Evolutionary conservation across 2,113 vertebrate genomes (phyloP).

Genomic region (Eurypyga helias): DNA sequence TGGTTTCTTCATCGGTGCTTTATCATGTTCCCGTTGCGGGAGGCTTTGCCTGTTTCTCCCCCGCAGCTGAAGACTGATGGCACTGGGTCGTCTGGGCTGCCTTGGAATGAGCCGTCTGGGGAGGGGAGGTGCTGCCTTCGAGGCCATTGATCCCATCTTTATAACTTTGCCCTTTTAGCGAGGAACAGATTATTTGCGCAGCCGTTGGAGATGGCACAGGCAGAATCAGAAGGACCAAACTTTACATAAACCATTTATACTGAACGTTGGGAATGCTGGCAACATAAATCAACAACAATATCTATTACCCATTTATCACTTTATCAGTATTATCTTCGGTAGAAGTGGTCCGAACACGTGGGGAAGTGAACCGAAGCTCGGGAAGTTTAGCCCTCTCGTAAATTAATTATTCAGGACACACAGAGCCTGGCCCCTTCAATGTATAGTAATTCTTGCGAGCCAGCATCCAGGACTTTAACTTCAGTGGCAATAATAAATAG

Average conservation of each 20-base stretch:
- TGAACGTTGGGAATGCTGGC: slow-evolving; percentile 73
- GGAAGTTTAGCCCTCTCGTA: slow-evolving; percentile 82
- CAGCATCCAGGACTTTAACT: slow-evolving; percentile 86
- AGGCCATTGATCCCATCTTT: slow-evolving; percentile 81
- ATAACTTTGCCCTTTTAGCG: slow-evolving; percentile 83
- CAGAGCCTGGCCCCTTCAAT: slow-evolving; percentile 87
- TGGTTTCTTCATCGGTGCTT: slow-evolving; percentile 54
- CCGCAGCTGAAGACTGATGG: slow-evolving; percentile 38
- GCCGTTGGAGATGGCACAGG: slow-evolving; percentile 48
- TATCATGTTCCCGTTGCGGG: slow-evolving; percentile 8
- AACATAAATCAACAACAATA: slow-evolving; percentile 84
- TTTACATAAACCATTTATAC: slow-evolving; percentile 88
- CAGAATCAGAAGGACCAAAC: slow-evolving; percentile 79
- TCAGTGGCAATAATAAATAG: slow-evolving; percentile 96
- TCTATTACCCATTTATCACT: slow-evolving; percentile 79
- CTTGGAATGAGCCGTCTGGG: slow-evolving; percentile 45
- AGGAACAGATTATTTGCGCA: slow-evolving; percentile 73
- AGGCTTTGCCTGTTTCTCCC: background rate
- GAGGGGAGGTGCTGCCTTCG: slow-evolving; percentile 37
- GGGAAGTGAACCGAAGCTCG: slow-evolving; percentile 84
- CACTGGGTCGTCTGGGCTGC: background rate
- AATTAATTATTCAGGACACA: slow-evolving; percentile 91
- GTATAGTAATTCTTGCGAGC: slow-evolving; percentile 89
- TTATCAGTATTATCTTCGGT: slow-evolving; percentile 73
- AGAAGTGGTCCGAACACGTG: slow-evolving; percentile 79